Evolutionary conservation across 2,113 vertebrate genomes (phyloP).

Genomic region (Ibidorhyncha struthersii): DNA sequence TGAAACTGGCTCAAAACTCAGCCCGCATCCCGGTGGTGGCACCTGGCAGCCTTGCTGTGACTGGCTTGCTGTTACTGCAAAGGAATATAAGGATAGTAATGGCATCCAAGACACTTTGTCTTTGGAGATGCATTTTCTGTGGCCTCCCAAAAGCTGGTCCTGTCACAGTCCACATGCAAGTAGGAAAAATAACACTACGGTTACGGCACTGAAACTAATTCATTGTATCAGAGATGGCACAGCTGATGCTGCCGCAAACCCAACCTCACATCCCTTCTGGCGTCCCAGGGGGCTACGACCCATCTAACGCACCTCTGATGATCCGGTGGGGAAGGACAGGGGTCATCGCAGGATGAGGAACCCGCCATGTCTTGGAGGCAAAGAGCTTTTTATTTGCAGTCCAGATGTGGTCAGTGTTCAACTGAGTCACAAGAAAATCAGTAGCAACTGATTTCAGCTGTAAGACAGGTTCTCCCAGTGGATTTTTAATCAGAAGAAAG

Average conservation of each 20-base stretch:
- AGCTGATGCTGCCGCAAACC: background rate
- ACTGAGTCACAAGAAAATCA: background rate
- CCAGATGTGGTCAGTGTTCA: background rate
- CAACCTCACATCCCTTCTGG: accelerated
- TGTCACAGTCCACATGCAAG: background rate
- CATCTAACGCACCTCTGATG: background rate
- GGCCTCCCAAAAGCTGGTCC: background rate
- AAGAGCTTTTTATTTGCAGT: background rate
- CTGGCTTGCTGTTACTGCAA: background rate
- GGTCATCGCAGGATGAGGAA: background rate
- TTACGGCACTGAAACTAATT: background rate
- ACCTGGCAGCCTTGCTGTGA: background rate
- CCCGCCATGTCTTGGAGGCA: background rate
- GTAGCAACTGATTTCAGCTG: background rate
- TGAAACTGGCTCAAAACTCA: background rate
- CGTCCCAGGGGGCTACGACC: background rate
- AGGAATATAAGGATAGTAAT: background rate
- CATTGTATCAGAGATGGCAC: background rate
- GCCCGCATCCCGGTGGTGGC: background rate
- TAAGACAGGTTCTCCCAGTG: background rate
- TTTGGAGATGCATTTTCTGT: background rate
- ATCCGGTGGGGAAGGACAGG: background rate
- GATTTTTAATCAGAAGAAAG: background rate
- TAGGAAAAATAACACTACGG: background rate
- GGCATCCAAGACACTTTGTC: background rate